Conservation (phyloP, 2,113 vertebrate species). For the Sarotherodon lohbergeri region DNA sequence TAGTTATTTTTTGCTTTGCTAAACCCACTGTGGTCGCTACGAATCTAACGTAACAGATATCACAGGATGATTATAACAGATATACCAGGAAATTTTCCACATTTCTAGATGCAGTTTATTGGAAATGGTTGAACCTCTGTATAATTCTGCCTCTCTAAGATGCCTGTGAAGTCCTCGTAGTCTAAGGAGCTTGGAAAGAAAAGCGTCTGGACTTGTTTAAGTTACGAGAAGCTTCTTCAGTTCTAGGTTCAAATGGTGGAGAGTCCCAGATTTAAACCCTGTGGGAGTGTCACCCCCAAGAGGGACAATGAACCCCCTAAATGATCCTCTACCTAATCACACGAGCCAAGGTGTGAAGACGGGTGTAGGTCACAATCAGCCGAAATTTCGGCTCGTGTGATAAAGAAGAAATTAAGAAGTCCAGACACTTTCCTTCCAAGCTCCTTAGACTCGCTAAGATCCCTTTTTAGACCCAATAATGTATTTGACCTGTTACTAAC, state of each 20-base stretch:
- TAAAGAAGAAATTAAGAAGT: neutral
- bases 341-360: fast-evolving
- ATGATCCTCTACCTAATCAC: fast-evolving
- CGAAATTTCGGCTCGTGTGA: fast-evolving
- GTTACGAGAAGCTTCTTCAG: neutral
- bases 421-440: fast-evolving
- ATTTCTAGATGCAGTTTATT: neutral
- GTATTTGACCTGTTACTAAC: neutral
- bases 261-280: neutral
- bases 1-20: neutral
- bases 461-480: neutral
- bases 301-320: neutral
- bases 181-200: neutral
- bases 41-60: fast-evolving
- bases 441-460: neutral
- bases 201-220: fast-evolving
- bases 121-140: neutral
- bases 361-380: neutral
- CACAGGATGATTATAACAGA: neutral
- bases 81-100: fast-evolving
- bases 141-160: neutral
- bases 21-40: neutral
- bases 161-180: neutral
- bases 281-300: too few relatives aligned
- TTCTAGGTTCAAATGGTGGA: neutral